Conservation (phyloP, 2,888 invertebrate genomes). For the Spatulosminthurus flaviceps region DNA sequence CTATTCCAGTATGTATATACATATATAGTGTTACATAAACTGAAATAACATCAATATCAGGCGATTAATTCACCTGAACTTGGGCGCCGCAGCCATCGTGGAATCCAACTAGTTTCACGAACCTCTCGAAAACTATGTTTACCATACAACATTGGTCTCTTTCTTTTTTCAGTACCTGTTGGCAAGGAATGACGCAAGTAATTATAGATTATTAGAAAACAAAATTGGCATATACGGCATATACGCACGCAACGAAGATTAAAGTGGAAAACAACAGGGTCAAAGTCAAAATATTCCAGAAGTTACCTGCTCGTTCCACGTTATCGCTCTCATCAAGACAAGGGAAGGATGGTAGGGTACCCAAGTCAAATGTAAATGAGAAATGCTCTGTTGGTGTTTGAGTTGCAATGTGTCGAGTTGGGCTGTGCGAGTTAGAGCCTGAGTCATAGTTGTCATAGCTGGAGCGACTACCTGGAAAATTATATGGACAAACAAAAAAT, state of each 20-base stretch:
- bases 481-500: no score
- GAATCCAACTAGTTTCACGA: slow-evolving; percentile 16
- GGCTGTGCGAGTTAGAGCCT: background rate
- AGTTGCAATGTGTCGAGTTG: background rate
- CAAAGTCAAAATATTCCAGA: background rate
- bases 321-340: background rate
- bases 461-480: background rate
- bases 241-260: no score
- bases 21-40: no score
- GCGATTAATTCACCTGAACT: slow-evolving; percentile 7
- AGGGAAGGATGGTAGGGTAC: background rate
- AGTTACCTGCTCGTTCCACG: background rate
- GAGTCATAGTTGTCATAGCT: background rate
- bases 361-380: slow-evolving; percentile 6
- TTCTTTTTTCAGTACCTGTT: background rate
- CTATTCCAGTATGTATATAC: no score
- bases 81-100: background rate
- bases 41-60: background rate
- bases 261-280: no score
- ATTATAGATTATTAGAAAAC: no score
- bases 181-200: background rate
- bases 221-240: no score
- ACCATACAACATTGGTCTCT: background rate
- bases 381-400: slow-evolving; percentile 20
- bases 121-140: slow-evolving; percentile 1